A percentile compares a stretch with the other conserved stretches of the same genome.
Conservation (phyloP, 2,797 vertebrate species). For the Erethizon dorsatum region DNA sequence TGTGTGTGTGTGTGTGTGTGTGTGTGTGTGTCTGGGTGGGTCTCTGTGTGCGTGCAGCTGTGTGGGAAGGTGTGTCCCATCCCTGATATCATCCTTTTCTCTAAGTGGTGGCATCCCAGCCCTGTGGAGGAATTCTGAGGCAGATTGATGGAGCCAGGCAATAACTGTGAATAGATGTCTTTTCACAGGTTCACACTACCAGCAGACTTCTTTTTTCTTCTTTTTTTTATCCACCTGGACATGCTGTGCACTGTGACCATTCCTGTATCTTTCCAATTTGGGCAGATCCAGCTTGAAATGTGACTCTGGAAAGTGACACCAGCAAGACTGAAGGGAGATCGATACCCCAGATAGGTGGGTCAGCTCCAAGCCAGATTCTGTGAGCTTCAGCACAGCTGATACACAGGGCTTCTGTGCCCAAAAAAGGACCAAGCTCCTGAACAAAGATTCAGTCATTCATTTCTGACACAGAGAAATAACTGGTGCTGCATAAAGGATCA, state of each 20-base stretch:
- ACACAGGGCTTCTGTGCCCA: neutral
- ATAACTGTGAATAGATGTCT: constrained; percentile 27
- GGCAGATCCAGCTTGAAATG: neutral
- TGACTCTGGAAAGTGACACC: neutral
- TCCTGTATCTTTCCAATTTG: neutral
- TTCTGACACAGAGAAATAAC: neutral
- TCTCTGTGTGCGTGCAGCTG: neutral
- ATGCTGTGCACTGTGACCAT: neutral
- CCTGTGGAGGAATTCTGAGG: constrained; percentile 45
- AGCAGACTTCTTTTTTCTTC: neutral
- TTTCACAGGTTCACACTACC: constrained; percentile 37
- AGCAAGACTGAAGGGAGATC: neutral
- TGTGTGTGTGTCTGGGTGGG: neutral
- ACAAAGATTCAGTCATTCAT: neutral
- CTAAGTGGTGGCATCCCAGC: constrained; percentile 15
- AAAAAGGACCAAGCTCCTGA: neutral
- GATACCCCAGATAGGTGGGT: neutral
- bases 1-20: neutral
- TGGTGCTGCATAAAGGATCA: neutral
- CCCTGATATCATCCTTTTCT: neutral
- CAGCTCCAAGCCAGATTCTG: neutral
- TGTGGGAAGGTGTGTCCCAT: neutral
- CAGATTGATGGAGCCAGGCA: constrained; percentile 62
- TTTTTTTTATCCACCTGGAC: neutral
- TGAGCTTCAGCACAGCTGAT: neutral